phyloP scores from a whole-genome alignment of 2,797 vertebrate species.

The Salarias fasciatus region DNA sequence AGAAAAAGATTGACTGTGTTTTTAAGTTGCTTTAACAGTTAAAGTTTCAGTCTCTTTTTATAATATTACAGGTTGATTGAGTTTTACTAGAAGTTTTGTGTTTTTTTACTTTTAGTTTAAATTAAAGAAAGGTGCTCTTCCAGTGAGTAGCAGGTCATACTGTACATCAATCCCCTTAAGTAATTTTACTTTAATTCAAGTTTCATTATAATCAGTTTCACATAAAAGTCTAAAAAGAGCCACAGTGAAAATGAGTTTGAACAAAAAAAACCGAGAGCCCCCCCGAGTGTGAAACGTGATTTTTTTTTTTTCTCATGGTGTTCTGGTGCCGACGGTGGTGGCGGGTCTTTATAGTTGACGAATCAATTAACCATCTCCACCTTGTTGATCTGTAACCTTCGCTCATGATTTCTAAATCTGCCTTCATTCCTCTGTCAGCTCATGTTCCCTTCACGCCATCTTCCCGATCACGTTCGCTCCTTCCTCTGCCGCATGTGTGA shows the following conservation, averaged over 20 bases:
- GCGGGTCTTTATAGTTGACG: slow-evolving; percentile 48
- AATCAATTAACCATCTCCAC: slow-evolving; percentile 52
- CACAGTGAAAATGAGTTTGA: background rate
- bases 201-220: background rate
- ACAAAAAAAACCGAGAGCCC: background rate
- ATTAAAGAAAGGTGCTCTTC: slow-evolving; percentile 5
- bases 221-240: background rate
- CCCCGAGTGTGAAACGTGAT: background rate
- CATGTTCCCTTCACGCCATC: slow-evolving; percentile 21
- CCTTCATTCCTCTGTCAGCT: slow-evolving; percentile 9
- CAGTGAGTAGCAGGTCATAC: slow-evolving; percentile 19
- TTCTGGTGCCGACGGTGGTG: slow-evolving; percentile 63
- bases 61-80: too few species aligned
- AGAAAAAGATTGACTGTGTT: background rate
- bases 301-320: slow-evolving; percentile 31
- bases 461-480: slow-evolving; percentile 52
- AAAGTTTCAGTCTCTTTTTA: background rate
- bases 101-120: background rate
- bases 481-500: slow-evolving; percentile 21
- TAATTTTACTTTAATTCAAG: background rate
- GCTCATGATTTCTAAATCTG: slow-evolving; percentile 23
- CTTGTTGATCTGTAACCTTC: slow-evolving; percentile 22
- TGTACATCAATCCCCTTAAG: slow-evolving; percentile 1
- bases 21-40: background rate
- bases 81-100: too few species aligned